A percentile compares a stretch with the other conserved stretches of the same genome.
phyloP scores from a whole-genome alignment of 2,113 vertebrate genomes.

The Arizona elegans region DNA sequence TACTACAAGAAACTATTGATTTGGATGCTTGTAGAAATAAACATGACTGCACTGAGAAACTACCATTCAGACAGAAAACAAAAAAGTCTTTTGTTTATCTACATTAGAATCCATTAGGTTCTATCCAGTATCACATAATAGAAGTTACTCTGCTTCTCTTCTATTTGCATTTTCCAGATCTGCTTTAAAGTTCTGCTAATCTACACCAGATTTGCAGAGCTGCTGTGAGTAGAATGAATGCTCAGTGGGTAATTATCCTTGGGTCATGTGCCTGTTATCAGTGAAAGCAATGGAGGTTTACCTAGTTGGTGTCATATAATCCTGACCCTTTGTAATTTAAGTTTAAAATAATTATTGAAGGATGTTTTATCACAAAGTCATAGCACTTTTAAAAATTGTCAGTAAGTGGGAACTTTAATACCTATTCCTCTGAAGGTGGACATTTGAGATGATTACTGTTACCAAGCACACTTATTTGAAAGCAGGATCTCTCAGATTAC shows the following conservation, averaged over 20 bases:
- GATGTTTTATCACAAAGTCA: conserved; percentile 5
- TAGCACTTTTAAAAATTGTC: background rate
- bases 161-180: background rate
- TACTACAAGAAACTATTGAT: background rate
- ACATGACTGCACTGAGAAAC: background rate
- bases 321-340: conserved; percentile 3
- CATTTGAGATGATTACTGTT: background rate
- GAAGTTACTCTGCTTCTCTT: background rate
- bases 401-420: background rate
- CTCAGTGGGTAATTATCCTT: background rate
- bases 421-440: conserved; percentile 9
- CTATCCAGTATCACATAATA: background rate
- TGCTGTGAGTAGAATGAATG: background rate
- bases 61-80: background rate
- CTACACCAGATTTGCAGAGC: background rate
- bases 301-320: background rate
- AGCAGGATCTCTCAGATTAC: background rate
- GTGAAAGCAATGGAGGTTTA: background rate
- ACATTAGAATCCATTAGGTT: background rate
- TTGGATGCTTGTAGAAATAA: background rate
- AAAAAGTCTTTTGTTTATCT: background rate
- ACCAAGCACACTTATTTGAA: background rate
- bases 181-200: background rate
- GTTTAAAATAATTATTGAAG: conserved; percentile 8
- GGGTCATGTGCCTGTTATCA: background rate